phyloP scores from a whole-genome alignment of 2,797 vertebrate species.

The Scleropages formosus region DNA sequence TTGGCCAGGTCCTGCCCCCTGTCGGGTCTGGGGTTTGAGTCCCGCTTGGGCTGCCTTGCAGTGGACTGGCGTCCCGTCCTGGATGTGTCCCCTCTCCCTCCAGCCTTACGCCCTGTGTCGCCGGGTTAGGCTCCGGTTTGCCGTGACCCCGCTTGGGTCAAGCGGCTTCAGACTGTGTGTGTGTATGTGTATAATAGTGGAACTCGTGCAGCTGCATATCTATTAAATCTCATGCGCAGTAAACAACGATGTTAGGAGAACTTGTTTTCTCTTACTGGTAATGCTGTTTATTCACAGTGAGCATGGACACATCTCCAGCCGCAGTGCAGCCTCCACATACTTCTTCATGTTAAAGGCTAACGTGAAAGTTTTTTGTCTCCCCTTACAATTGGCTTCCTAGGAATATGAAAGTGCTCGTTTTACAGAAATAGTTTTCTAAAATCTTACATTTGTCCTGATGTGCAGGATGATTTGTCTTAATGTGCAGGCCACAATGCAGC shows the following conservation, averaged over 20 bases:
- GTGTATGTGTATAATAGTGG: constrained; percentile 10
- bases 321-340: background rate
- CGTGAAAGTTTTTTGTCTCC: constrained; percentile 19
- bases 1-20: too few relatives aligned
- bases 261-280: background rate
- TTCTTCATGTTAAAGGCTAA: background rate
- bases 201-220: background rate
- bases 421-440: too few relatives aligned
- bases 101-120: too few relatives aligned
- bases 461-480: background rate
- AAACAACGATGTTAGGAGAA: background rate
- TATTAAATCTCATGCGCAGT: background rate
- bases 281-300: background rate
- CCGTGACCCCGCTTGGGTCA: too few relatives aligned
- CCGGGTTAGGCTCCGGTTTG: too few relatives aligned
- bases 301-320: background rate
- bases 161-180: too few relatives aligned
- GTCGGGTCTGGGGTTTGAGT: too few relatives aligned
- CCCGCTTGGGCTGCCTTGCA: too few relatives aligned
- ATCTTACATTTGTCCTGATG: too few relatives aligned
- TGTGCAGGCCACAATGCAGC: background rate
- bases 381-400: constrained; percentile 26
- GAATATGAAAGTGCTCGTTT: constrained; percentile 37
- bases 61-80: too few relatives aligned
- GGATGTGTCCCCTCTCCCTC: too few relatives aligned